Base-by-base conservation (phyloP, 2,797 vertebrate species). In the Trachops cirrhosus region DNA sequence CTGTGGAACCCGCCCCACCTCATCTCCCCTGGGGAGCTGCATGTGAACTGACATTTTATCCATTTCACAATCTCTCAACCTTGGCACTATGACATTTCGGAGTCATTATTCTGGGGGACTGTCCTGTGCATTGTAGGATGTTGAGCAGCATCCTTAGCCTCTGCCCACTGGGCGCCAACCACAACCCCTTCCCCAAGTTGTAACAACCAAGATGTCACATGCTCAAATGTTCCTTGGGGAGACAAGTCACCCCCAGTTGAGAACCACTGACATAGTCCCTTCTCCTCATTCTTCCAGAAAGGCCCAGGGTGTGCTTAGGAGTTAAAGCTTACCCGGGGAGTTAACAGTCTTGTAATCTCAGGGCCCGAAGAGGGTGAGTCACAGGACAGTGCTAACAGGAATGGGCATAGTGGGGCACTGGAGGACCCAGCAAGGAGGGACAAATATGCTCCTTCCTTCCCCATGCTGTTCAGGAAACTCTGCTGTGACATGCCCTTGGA, bases 31-130 rank as follows among this genome's bases (percentile, higher is more conserved):
- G 19, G 41, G 16, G n/a, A 48, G 4, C n/a, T 52, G 7, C 34
- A 3, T 0, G 0, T 1, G 26, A 44, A 22, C 11, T n/a, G 29
- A 15, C 2, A 3, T 2, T 22, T 2, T 34, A 15, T 44, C 41
- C 44, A 11, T 21, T 39, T 73, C 24, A 19, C 34, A 46, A 15
- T 19, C 39, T 59, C 41, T 71, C 39, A 29, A 0, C 5, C 52
- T 57, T 10, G 15, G 37, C 34, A 4, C 64, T 11, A 0, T 29
- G 52, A 22, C 54, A 16, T 82, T 86, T 24, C 1, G 19, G 29
- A 32, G 19, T 37, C 29, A 3, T 50, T 77, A 4, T 22, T 86
- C 50, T 70, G 26, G 57, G 57, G 26, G 57, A 14, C 57, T 59
- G 57, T 59, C 57, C 57, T 59, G 57, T 59, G 57, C 57, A 12